Evolutionary conservation across 2,888 invertebrate genomes (phyloP), one percentile per base, ranked within the genome.

Genomic region (Idaea biselata): DNA sequence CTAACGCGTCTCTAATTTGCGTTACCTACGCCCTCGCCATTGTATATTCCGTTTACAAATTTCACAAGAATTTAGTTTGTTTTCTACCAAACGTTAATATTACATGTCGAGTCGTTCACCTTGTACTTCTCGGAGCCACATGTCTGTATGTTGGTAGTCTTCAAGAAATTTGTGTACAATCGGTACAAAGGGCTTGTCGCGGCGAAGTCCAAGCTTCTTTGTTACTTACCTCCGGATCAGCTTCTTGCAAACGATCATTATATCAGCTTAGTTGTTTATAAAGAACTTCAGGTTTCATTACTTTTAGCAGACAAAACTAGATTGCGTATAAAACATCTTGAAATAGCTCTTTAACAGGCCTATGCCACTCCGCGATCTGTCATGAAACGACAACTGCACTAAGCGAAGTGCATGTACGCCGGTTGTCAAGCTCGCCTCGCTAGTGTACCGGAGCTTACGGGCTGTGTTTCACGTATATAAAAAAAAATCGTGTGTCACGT

Each of bases 271-370:
- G 72, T 69, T 78, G 72, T 78, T 77, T 77, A 78, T 73, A 73
- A 72, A 67, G 70, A 72, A 74, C 69, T 68, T 64, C 64, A 33
- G 69, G 55, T 65, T 69, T 73, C 78, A 78, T 83, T 84, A 83
- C 86, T 85, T 85, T 83, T 83, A 80, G 75, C 71, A 68, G 71
- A 65, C 70, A 80, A 78, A 8, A 44, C 44, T 44, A 11, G 44
- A 1, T 44, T 75, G 86, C 89, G 89, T 88, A 89, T 88, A 88
- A 89, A 79, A 80, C 80, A 79, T 83, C 86, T 88, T 80, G 80
- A 88, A 89, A 88, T 89, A 88, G 87, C 85, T 71, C 81, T n/a
- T n/a, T n/a, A n/a, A n/a, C n/a, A n/a, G n/a, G n/a, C n/a, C n/a
- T n/a, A n/a, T n/a, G n/a, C n/a, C n/a, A n/a, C n/a, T n/a, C n/a